Conservation (phyloP, 2,888 invertebrate species). For the Isoperla grammatica region DNA sequence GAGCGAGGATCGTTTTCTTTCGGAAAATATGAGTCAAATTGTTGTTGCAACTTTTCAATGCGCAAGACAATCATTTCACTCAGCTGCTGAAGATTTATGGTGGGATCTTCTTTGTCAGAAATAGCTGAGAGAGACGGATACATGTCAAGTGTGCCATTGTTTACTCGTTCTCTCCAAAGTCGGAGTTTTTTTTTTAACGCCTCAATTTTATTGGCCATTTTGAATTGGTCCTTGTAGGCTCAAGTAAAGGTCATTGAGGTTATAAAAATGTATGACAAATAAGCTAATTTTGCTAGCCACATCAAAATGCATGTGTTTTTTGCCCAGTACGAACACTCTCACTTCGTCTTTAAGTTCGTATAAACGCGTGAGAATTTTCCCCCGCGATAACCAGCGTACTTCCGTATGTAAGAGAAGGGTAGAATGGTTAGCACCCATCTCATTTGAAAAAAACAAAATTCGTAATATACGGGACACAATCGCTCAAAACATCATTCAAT, state of each 20-base stretch:
- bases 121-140: no score
- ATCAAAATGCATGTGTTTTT: not conserved
- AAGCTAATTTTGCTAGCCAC: not conserved
- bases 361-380: constrained; percentile 22
- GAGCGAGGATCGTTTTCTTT: no score
- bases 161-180: no score
- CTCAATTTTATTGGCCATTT: not conserved
- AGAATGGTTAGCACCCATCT: constrained; percentile 30
- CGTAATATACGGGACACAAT: constrained; percentile 21
- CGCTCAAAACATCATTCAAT: constrained; percentile 30
- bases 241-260: not conserved
- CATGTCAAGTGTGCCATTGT: no score
- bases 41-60: no score
- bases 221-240: not conserved
- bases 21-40: no score
- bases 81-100: no score
- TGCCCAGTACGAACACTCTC: constrained; percentile 22
- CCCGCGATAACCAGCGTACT: constrained; percentile 23
- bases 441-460: constrained; percentile 31
- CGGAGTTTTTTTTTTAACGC: no score
- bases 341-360: constrained; percentile 24
- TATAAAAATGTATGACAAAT: not conserved
- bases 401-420: constrained; percentile 27
- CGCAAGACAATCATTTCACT: no score
- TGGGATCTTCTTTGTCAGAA: no score